Conservation (phyloP, 2,888 invertebrate genomes). For the Nematopogon swammerdamellus region DNA sequence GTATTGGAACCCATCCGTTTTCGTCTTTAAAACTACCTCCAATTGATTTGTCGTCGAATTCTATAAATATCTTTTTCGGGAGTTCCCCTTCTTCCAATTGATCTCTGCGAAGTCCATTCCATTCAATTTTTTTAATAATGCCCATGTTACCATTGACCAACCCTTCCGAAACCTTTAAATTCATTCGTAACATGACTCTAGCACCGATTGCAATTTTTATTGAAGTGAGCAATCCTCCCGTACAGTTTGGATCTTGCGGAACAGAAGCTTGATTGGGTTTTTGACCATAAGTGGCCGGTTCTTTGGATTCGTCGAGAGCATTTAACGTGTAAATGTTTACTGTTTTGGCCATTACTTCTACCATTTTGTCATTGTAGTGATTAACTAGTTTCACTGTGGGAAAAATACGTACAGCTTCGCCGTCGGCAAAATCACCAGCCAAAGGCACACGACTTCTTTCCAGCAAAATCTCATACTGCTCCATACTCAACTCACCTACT, state of each 20-base stretch:
- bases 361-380: slow-evolving; percentile 9
- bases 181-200: slow-evolving; percentile 1
- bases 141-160: slow-evolving; percentile 3
- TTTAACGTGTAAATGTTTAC: slow-evolving; percentile 7
- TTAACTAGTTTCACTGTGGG: slow-evolving; percentile 7
- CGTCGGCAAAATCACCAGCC: slow-evolving; percentile 5
- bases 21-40: slow-evolving; percentile 3
- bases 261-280: slow-evolving; percentile 5
- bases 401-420: slow-evolving; percentile 5
- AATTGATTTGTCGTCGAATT: slow-evolving; percentile 4
- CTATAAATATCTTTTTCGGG: slow-evolving; percentile 1
- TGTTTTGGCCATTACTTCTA: slow-evolving; percentile 6
- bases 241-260: slow-evolving; percentile 2
- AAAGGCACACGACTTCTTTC: slow-evolving; percentile 8
- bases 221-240: slow-evolving; percentile 1
- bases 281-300: slow-evolving; percentile 5
- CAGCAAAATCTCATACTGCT: slow-evolving; percentile 9
- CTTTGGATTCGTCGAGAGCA: slow-evolving; percentile 7
- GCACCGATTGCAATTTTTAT: slow-evolving; percentile 1
- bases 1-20: slow-evolving; percentile 3
- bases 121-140: slow-evolving; percentile 2
- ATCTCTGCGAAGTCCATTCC: slow-evolving; percentile 3
- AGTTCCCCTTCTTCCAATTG: slow-evolving; percentile 6
- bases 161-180: slow-evolving; percentile 1
- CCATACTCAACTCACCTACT: slow-evolving; percentile 9